phyloP scores from a whole-genome alignment of 2,888 invertebrate genomes.

The Adineta ricciae region DNA sequence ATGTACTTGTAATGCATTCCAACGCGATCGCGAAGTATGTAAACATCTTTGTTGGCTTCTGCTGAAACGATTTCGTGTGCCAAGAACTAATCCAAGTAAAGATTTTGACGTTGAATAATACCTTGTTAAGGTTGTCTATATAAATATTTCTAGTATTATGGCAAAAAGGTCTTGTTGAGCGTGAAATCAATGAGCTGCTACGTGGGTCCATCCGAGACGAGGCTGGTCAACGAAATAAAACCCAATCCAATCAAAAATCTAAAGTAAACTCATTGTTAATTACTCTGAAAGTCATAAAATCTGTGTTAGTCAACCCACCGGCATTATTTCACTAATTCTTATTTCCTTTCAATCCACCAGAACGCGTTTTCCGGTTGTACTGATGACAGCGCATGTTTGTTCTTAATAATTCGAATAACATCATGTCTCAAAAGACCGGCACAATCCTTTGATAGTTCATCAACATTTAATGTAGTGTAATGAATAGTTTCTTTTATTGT shows the following conservation, averaged over 20 bases:
- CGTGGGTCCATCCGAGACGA: neutral
- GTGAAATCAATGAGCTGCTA: conserved; percentile 47
- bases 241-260: neutral
- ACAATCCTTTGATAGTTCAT: too few relatives aligned
- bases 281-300: too few relatives aligned
- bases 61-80: conserved; percentile 46
- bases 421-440: too few relatives aligned
- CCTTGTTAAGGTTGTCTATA: neutral
- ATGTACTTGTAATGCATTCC: conserved; percentile 46
- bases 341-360: neutral
- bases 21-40: conserved; percentile 45
- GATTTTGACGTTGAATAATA: neutral
- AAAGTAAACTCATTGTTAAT: neutral
- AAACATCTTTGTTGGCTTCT: conserved; percentile 50
- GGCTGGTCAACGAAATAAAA: conserved; percentile 19
- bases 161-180: conserved; percentile 48
- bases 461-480: too few relatives aligned
- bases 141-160: conserved; percentile 44
- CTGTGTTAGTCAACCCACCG: too few relatives aligned
- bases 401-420: too few relatives aligned
- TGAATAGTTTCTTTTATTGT: neutral
- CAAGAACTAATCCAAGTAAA: conserved; percentile 44
- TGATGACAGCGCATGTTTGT: too few relatives aligned
- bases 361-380: neutral
- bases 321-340: too few relatives aligned